Base-by-base conservation (phyloP, 2,113 vertebrate species). In the Ophiodon elongatus region DNA sequence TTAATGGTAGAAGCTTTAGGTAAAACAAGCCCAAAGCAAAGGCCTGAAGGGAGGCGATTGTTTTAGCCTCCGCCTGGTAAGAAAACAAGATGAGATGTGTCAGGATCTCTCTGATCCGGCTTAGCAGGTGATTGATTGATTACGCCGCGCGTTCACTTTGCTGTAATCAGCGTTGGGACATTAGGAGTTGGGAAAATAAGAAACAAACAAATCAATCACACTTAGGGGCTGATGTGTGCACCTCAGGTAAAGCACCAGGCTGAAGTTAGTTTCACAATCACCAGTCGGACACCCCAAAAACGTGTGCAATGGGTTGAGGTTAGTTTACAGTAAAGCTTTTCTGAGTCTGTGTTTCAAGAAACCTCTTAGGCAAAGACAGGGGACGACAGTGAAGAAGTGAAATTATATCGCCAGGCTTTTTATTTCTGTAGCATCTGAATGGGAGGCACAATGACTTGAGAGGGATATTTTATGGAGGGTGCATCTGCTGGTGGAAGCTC, bases 91-190 rank as follows among this genome's bases (percentile, higher is more conserved):
- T 63, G 73, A 64, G 52, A 77, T 33, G 17, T 80, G 76, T 50
- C 37, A 47, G 52, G 54, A 29, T 76, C 13, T 57, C 37, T 83
- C 72, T 56, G 54, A 62, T 31, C 72, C 14, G 39, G 29, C 1
- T 56, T 27, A 60, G 23, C 21, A 41, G 19, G 70, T 50, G 83
- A 80, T 13, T 67, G 73, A 81, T 33, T 47, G 41, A 65, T 80
- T 17, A 70, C 59, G 29, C 2, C 4, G 27, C 6, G 33, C 1
- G 25, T 41, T 73, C 31, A 4, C 54, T 68, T n/a, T 13, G 19
- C 33, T 19, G 31, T 39, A 39, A 39, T 50, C n/a, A 60, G 6
- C 57, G 17, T 60, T 6, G 5, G 6, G 23, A 11, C 43, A 65
- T 23, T 33, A 29, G 0, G 9, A 21, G 29, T 41, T n/a, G 0